Evolutionary conservation across 2,797 vertebrate genomes (phyloP), one percentile per base, ranked within the genome.

Genomic region (Remorina albescens): DNA sequence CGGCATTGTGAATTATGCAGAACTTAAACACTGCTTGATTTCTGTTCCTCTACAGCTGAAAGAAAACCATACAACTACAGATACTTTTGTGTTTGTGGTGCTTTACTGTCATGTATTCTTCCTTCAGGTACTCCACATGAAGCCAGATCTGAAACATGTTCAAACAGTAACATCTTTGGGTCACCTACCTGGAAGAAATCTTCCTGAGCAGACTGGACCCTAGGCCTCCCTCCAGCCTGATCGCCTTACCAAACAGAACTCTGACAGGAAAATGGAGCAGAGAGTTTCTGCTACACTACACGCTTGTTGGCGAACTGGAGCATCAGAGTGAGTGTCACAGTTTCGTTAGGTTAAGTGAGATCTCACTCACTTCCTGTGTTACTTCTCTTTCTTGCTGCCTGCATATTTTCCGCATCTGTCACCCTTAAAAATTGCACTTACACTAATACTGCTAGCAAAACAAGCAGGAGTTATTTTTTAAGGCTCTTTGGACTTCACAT

Each of bases 281-380:
- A 82, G 64, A 59, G 70, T 41, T 46, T 82, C 74, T 77, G 80
- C 81, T 55, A 72, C 49, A 1, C 62, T 6, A 34, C 26, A 4
- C 42, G 70, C 70, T 61, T 60, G 32, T 70, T 59, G 37, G 41
- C 58, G 63, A 80, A 54, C 47, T 3, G n/a, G 73, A 61, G 74
- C 42, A 62, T 78, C 54, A 74, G 53, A 25, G 49, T 21, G 28
- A 77, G 61, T 67, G 69, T 85, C 76, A 44, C 37, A 6, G 69
- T 74, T 64, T 85, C 66, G 77, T 51, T 44, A 60, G 72, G 47
- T 63, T 25, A 84, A 89, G 88, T 83, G 61, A 90, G 84, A 93
- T 90, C 89, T 91, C 88, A 88, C 62, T 78, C 74, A 93, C 93
- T 95, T 95, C 94, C 94, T 95, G 94, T 93, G 80, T 85, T 74